Evolutionary conservation across 2,888 invertebrate genomes (phyloP).

Genomic region (Mythimna albipuncta): DNA sequence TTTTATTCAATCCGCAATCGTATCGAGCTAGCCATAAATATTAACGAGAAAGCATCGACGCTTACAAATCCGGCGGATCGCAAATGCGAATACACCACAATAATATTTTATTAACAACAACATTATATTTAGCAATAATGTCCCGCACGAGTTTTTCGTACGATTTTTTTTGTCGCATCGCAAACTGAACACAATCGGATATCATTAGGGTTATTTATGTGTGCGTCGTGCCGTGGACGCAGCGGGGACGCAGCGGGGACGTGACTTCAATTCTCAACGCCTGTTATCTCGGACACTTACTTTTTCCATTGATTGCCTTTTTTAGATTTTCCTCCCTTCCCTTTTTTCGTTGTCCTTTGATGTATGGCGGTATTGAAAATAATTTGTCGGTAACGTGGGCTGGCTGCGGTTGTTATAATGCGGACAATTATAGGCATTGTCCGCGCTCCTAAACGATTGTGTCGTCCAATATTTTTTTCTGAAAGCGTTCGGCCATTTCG

Average conservation of each 20-base stretch:
- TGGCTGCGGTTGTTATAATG: constrained; percentile 47
- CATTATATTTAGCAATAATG: constrained; percentile 64
- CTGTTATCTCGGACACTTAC: constrained; percentile 73
- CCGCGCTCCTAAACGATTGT: constrained; percentile 43
- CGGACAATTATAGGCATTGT: constrained; percentile 59
- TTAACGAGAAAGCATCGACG: constrained; percentile 57
- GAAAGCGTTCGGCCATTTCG: constrained; percentile 33
- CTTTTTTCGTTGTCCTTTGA: constrained; percentile 60
- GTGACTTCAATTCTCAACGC: constrained; percentile 79
- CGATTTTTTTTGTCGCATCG: constrained; percentile 69
- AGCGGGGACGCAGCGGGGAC: constrained; percentile 75
- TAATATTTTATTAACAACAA: constrained; percentile 66
- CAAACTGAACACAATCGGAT: constrained; percentile 83
- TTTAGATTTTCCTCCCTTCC: constrained; percentile 62
- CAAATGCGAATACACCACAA: constrained; percentile 55
- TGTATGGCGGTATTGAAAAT: constrained; percentile 63
- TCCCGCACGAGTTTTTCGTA: constrained; percentile 58
- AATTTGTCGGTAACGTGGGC: constrained; percentile 54
- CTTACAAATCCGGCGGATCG: constrained; percentile 57
- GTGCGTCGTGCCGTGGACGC: constrained; percentile 81
- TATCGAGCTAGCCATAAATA: constrained; percentile 54
- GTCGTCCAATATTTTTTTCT: constrained; percentile 47
- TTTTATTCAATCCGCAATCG: constrained; percentile 56
- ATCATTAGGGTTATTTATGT: constrained; percentile 89
- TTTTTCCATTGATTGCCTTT: constrained; percentile 73